Evolutionary conservation across 2,888 invertebrate species (phyloP).

Genomic region (Sussaba pulchella): DNA sequence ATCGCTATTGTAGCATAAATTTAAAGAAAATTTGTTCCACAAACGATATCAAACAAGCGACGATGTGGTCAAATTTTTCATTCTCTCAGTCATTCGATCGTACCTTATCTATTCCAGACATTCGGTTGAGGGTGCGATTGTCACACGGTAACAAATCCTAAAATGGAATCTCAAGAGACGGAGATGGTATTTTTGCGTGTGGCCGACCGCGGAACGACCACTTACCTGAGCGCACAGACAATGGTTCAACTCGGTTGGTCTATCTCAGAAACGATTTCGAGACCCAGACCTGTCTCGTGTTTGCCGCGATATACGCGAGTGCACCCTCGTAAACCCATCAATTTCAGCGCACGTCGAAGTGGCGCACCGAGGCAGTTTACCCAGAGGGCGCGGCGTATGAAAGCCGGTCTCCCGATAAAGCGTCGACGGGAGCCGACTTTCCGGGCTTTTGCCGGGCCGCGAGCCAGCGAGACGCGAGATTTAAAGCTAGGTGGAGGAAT

Average conservation of each 20-base stretch:
- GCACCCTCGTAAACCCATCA: slow-evolving; percentile 68
- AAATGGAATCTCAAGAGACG: slow-evolving; percentile 11
- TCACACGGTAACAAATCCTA: slow-evolving; percentile 11
- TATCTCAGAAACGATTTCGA: slow-evolving; percentile 58
- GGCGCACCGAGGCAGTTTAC: slow-evolving; percentile 50
- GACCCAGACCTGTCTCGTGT: slow-evolving; percentile 60
- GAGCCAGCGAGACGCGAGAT: slow-evolving; percentile 53
- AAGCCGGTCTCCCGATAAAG: slow-evolving; percentile 63
- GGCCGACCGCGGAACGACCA: slow-evolving; percentile 10
- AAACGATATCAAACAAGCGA: background rate
- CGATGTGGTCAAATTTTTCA: background rate
- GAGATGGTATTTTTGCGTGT: slow-evolving; percentile 28
- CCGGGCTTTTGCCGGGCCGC: slow-evolving; percentile 41
- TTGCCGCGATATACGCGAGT: slow-evolving; percentile 58
- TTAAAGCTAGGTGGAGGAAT: slow-evolving; percentile 64
- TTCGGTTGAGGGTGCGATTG: background rate
- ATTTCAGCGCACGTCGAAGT: slow-evolving; percentile 63
- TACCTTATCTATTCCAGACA: background rate
- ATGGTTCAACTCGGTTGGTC: slow-evolving; percentile 48
- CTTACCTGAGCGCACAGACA: slow-evolving; percentile 53
- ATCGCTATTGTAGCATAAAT: too few species aligned
- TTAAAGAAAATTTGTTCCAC: background rate
- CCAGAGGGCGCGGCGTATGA: slow-evolving; percentile 47
- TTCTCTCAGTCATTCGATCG: background rate
- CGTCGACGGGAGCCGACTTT: slow-evolving; percentile 45